Evolutionary conservation across 2,797 vertebrate species (phyloP), one percentile per base, ranked within the genome.

Genomic region (Gadopsis bispinosus): DNA sequence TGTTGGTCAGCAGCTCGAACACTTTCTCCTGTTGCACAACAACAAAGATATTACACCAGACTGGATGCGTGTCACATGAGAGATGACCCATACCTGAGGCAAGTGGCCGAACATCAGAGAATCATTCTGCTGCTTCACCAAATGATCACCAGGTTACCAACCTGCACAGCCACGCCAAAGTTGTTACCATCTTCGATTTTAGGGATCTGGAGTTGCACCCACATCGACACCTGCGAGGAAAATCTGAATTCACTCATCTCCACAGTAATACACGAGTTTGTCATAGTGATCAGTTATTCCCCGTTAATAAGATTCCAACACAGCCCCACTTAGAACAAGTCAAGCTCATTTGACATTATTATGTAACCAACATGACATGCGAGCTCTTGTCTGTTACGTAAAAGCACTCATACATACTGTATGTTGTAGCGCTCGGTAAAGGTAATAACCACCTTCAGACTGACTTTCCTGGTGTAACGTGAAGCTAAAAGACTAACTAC

Each of bases 131-230:
- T 11, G 12, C 9, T 20, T 22, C 31, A 26, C 17, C 9, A 9
- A 17, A 41, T 6, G 2, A 41, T 51, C 17, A 41, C 12, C 14
- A 0, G 35, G 39, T 53, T 19, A 78, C 93, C 63, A 8, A 98
- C 97, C 96, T 98, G 97, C 13, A 98, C 96, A 3, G 96, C 96
- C 41, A 98, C 97, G 11, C 97, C 97, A 79, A 98, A 98, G 89
- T 98, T 98, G 90, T 98, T 96, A 0, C 97, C 97, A 35, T 98
- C 97, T 73, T 98, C 97, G 87, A 98, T 96, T 85, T 90, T 95
- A 11, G 97, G 97, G 70, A 98, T 95, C 85, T 96, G 96, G 31
- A 98, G 95, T 43, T 98, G 97, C 56, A 98, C 87, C 97, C 97
- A 98, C 89, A 97, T 96, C 1, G 96, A 96, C 73, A 97, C 96